Percentiles rank a stretch among this genome's conserved stretches.
Evolutionary conservation across 2,888 invertebrate genomes (phyloP).

Genomic region (Spialia ferax): DNA sequence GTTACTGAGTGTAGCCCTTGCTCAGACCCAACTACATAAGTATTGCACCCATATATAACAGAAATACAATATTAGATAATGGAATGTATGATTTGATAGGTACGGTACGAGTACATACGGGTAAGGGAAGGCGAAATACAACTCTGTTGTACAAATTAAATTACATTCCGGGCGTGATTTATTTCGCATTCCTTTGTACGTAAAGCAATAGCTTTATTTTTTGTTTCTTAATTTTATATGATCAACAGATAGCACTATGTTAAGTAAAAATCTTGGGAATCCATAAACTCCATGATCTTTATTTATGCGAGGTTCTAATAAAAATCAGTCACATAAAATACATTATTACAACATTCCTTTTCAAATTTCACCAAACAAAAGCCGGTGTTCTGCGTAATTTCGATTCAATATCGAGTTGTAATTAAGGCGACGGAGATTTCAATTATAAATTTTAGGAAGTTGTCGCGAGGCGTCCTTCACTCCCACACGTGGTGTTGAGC

Average conservation of each 20-base stretch:
- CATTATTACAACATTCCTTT: constrained; percentile 1
- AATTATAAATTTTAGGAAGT: constrained; percentile 32
- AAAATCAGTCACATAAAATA: neutral
- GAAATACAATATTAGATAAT: constrained; percentile 22
- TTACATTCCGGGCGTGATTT: constrained; percentile 33
- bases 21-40: neutral
- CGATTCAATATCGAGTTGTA: constrained; percentile 28
- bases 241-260: too few relatives aligned
- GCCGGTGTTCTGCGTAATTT: constrained; percentile 16
- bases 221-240: neutral
- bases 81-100: constrained; percentile 13
- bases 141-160: constrained; percentile 23
- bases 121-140: constrained; percentile 8
- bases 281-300: too few relatives aligned
- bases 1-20: too few relatives aligned
- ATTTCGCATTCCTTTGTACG: constrained; percentile 8
- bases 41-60: constrained; percentile 11
- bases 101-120: neutral
- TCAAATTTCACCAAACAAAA: constrained; percentile 8
- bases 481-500: constrained; percentile 6
- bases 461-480: neutral
- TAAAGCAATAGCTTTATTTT: constrained; percentile 13
- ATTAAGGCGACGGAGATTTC: constrained; percentile 16
- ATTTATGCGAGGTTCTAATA: neutral
- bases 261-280: too few relatives aligned